phyloP scores from a whole-genome alignment of 2,797 vertebrate species.

The Rachycentron canadum region DNA sequence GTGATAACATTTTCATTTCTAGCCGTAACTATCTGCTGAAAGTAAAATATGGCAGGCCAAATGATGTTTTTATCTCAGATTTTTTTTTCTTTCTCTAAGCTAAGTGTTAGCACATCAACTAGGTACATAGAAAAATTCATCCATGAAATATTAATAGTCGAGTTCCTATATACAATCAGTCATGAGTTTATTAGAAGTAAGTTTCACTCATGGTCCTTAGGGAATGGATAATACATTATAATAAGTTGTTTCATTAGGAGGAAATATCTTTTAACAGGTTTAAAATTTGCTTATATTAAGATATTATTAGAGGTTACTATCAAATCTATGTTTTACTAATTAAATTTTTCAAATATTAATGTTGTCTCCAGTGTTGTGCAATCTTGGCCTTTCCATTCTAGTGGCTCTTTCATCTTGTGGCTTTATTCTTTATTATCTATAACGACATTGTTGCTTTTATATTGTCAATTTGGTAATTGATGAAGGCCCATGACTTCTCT shows the following conservation, averaged over 20 bases:
- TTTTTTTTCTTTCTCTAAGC: neutral
- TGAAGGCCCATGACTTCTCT: neutral
- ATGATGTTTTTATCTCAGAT: neutral
- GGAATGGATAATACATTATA: neutral
- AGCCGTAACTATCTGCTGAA: neutral
- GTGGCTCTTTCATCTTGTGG: neutral
- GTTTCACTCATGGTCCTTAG: neutral
- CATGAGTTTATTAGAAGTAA: slow-evolving; percentile 8
- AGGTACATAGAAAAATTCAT: neutral
- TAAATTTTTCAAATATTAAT: no score
- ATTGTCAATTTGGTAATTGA: neutral
- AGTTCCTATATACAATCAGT: neutral
- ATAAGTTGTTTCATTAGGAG: slow-evolving; percentile 9
- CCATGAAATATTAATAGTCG: slow-evolving; percentile 2
- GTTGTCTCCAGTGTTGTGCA: no score
- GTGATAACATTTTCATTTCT: neutral
- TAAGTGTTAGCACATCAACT: neutral
- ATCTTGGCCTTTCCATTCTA: neutral
- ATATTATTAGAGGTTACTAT: no score
- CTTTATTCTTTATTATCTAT: no score
- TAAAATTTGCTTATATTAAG: no score
- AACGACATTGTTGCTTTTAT: neutral
- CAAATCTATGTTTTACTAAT: no score
- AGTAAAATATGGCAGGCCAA: neutral
- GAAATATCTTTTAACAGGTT: no score